Percentiles rank a stretch among this genome's conserved stretches.
phyloP scores from a whole-genome alignment of 2,888 invertebrate genomes.

The Caradrina kadenii region DNA sequence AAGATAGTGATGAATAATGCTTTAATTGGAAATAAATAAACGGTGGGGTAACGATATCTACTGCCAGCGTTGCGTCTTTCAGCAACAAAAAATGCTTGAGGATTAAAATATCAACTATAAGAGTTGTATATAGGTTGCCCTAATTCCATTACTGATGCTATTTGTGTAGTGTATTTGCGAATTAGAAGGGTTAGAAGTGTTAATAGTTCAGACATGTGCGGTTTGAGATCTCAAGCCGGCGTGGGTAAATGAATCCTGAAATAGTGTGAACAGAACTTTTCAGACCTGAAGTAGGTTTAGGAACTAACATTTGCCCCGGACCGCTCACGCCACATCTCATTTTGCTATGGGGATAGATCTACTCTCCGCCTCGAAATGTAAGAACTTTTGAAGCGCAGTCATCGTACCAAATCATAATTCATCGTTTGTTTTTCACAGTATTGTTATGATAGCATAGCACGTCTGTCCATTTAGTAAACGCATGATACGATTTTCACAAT shows the following conservation, averaged over 20 bases:
- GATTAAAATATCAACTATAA: too few relatives aligned
- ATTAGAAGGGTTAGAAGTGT: too few relatives aligned
- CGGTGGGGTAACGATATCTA: neutral
- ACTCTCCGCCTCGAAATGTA: neutral
- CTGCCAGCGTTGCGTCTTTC: neutral
- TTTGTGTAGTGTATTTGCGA: too few relatives aligned
- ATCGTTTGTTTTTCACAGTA: neutral
- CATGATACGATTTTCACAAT: slow-evolving; percentile 38
- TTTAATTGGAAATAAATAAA: slow-evolving; percentile 26
- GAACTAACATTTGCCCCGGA: neutral
- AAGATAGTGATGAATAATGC: slow-evolving; percentile 36
- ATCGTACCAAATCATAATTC: neutral
- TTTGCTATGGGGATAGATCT: neutral
- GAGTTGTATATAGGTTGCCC: too few relatives aligned
- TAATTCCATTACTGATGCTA: too few relatives aligned
- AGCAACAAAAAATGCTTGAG: neutral
- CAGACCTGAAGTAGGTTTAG: neutral
- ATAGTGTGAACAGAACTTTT: neutral
- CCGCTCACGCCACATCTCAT: too few relatives aligned
- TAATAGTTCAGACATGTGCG: too few relatives aligned
- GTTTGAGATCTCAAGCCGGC: neutral
- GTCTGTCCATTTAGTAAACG: slow-evolving; percentile 32
- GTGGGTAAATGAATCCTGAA: neutral
- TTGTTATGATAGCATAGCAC: slow-evolving; percentile 23
- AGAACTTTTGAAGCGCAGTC: neutral